Conservation (phyloP, 2,113 vertebrate genomes). For the Syngnathus scovelli region DNA sequence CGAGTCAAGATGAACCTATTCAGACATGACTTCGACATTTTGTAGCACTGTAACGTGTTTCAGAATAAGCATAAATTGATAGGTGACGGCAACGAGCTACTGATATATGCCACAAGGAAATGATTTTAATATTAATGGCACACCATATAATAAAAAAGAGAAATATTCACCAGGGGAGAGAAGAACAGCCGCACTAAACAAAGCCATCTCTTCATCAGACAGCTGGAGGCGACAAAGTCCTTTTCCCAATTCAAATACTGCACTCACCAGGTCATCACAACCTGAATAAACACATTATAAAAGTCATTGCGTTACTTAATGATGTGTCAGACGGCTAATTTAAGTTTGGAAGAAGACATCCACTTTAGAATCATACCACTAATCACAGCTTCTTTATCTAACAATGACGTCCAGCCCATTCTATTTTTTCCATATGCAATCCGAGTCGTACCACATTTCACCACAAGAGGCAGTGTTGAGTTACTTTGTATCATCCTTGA, state of each 20-base stretch:
- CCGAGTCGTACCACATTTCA: not conserved
- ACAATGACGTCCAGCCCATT: not conserved
- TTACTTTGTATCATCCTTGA: not conserved
- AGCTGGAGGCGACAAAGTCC: conserved; percentile 81
- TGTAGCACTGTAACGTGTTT: too few relatives aligned
- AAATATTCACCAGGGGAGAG: conserved; percentile 76
- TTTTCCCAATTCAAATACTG: conserved; percentile 82
- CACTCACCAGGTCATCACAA: conserved; percentile 82
- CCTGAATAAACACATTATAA: conserved; percentile 58
- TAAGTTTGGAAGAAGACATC: not conserved
- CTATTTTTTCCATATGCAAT: not conserved
- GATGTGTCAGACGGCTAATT: not conserved
- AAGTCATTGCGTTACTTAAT: not conserved
- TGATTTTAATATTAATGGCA: not conserved
- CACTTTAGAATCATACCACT: not conserved
- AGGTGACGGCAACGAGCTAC: too few relatives aligned
- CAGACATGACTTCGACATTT: too few relatives aligned
- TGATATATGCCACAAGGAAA: too few relatives aligned
- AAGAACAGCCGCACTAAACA: conserved; percentile 81
- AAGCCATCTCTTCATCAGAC: conserved; percentile 82
- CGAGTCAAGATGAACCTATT: too few relatives aligned
- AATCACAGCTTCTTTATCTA: not conserved
- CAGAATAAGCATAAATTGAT: too few relatives aligned
- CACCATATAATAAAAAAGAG: not conserved
- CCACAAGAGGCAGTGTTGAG: not conserved